Evolutionary conservation across 2,888 invertebrate species (phyloP).

Genomic region (Campopleginae sp.): DNA sequence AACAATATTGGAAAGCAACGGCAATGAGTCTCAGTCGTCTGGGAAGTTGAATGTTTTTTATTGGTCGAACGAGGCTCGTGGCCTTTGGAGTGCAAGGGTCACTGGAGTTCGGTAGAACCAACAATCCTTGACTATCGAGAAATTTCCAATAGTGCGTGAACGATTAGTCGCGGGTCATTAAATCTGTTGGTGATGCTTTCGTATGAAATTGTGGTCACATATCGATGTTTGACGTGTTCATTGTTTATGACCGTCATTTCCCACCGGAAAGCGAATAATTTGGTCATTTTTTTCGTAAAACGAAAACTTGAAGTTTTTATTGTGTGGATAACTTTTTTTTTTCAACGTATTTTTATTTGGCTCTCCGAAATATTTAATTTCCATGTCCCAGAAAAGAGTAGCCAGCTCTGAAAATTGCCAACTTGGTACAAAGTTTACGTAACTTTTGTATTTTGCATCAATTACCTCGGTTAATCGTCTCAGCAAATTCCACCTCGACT

Average conservation of each 20-base stretch:
- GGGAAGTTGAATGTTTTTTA: conserved; percentile 23
- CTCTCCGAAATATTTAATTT: neutral
- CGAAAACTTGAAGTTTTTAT: neutral
- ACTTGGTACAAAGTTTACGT: conserved; percentile 25
- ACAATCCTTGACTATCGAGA: conserved; percentile 51
- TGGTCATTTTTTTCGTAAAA: neutral
- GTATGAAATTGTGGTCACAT: no score
- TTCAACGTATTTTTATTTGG: neutral
- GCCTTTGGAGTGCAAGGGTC: conserved; percentile 41
- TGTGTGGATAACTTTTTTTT: neutral
- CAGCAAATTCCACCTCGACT: neutral
- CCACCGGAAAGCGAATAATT: neutral
- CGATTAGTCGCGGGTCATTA: conserved; percentile 76
- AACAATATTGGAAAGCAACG: neutral
- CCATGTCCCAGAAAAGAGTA: conserved; percentile 4
- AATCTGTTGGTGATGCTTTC: conserved; percentile 47
- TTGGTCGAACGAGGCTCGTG: conserved; percentile 34
- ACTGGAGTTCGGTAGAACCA: conserved; percentile 32
- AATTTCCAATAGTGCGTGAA: conserved; percentile 68
- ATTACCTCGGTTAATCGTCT: neutral
- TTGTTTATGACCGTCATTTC: neutral
- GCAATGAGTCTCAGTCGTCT: neutral
- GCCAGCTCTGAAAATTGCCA: neutral
- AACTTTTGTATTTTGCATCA: conserved; percentile 30
- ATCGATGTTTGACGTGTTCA: no score